Evolutionary conservation across 2,888 invertebrate species (phyloP), one percentile per base, ranked within the genome.

Genomic region (Sisyra terminalis): DNA sequence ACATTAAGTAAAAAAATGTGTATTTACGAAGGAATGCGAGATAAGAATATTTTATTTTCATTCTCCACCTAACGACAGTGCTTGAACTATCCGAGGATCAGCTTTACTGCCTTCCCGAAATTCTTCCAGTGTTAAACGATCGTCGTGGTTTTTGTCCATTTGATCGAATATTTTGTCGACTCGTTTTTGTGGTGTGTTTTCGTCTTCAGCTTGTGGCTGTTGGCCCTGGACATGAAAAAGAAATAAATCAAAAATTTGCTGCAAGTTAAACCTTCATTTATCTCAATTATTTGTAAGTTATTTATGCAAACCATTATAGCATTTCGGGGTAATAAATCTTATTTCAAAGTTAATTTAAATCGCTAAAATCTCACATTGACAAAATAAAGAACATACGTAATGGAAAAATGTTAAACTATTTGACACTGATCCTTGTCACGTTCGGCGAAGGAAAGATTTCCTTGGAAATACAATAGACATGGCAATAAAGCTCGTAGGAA

Each of bases 111-210:
- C 94, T 67, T 94, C 93, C 55, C 92, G 79, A 70, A 93, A 93
- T 64, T 96, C 93, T 57, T 96, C 96, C 53, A 94, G 72, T 36
- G 93, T 93, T 53, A 96, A 73, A 54, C 86, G 79, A 66, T 96
- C 93, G 65, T 96, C 96, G 67, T 94, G 92, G 64, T 97, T 93
- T 71, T 86, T 96, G 67, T 97, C 97, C 93, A 94, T 92, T 62
- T 94, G 93, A 64, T 92, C 90, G 69, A 97, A 97, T 60, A 97
- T 97, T 66, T 93, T 92, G 68, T 96, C 94, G 49, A 96, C 96
- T 58, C 94, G 76, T 62, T 93, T 93, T 63, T 94, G 88, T 11
- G 89, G 88, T 48, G 88, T 88, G 61, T 88, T 89, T 57, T 89
- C 88, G 57, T 88, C 88, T 56, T 89, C 88, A 17, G 85, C 76